Evolutionary conservation across 2,797 vertebrate genomes (phyloP), one percentile per base, ranked within the genome.

Genomic region (Enteromius treurensis): DNA sequence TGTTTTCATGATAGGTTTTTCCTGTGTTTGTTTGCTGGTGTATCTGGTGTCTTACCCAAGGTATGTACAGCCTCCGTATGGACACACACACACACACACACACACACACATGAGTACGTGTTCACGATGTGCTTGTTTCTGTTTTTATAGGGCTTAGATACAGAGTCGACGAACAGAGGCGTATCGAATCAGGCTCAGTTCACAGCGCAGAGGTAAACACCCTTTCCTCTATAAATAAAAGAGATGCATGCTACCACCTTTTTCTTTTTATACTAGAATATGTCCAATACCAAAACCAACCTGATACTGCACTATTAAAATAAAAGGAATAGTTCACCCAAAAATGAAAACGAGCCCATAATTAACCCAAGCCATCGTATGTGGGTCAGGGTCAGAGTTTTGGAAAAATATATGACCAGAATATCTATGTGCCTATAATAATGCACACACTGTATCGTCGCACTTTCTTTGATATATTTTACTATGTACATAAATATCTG

Each of bases 21-120:
- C 91, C 93, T 99, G 73, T 99, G 98, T 90, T 93, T 99, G 79
- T 98, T 99, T 91, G 95, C 95, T 40, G 97, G 97, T 15, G 84
- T 93, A 14, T 92, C 95, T 0, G 95, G 94, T 67, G 91, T 85
- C 0, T 90, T 98, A 82, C 97, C 98, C 8, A 96, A 96, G 95
- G 98, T 99, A 91, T 10, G 65, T 14, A 40, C 62, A n/a, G 37
- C 1, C 1, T n/a, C 37, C 6, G 14, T 34, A 1, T 68, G 2
- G 1, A 42, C 17, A 37, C 32, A 53, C 26, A 13, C 17, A 14
- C 5, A 2, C 14, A 17, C 69, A 13, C 73, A 23, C 17, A n/a
- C 15, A 19, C 58, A 13, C 73, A 23, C 17, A n/a, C 15, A 19
- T 23, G 42, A 29, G 5, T 5, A 11, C 7, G n/a, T 42, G 21